Base-by-base conservation (phyloP, 2,797 vertebrate species). In the Pempheris klunzingeri region DNA sequence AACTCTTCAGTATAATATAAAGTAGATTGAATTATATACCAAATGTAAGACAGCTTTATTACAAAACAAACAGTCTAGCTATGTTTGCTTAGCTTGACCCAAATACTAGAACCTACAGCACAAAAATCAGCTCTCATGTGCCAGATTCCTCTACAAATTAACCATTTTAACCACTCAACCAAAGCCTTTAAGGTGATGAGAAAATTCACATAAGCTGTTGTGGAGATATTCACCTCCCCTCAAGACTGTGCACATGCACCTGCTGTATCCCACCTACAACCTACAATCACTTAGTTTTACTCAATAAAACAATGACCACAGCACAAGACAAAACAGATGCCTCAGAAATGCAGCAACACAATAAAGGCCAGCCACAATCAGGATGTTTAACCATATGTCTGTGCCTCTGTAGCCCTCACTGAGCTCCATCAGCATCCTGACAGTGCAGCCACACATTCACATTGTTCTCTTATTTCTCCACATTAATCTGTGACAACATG, bases 221-320 rank as follows among this genome's bases (percentile, higher is more conserved):
- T 36, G 15, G 5, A 52, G 10, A n/a, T 22, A 49, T 77, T 24
- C 41, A 36, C 17, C 20, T 7, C 13, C 18, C 7, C 28, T 8
- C 41, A 83, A 69, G 53, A 54, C 62, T 28, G 47, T 43, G 17
- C 38, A 55, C 36, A 14, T 79, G 81, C 82, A 87, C 78, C 81
- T 85, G 81, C 80, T 74, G 44, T 10, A 20, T 54, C 60, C 46
- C 14, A 15, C 26, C 34, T 20, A 44, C 26, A 46, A 41, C 28
- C 20, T 38, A 15, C 9, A n/a, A 20, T 32, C 24, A 22, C 6
- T 53, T 10, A 22, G 2, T 30, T 55, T 49, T 0, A 6, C 20
- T 7, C 1, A 46, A 53, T 24, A 26, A 34, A 65, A 61, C 1
- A n/a, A 32, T 2, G 20, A 3, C n/a, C 14, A 32, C 60, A 66